Base-by-base conservation (phyloP, 2,888 invertebrate genomes). In the Fabriciana adippe region DNA sequence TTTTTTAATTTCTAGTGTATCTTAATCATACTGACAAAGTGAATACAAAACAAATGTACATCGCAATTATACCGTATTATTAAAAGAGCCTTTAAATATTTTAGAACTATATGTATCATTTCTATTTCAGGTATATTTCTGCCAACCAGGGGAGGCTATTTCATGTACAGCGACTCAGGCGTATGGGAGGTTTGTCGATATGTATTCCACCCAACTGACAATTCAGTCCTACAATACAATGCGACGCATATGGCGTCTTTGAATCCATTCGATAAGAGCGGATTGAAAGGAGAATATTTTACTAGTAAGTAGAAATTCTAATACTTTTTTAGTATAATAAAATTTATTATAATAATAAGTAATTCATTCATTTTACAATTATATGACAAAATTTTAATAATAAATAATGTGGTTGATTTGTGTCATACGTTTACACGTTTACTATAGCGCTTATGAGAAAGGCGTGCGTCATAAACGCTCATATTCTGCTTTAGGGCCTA, bases 111-210 rank as follows among this genome's bases (percentile, higher is more conserved):
- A 51, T n/a, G 8, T n/a, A 51, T 8, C 2, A 50, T 50, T 62
- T 71, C 35, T 80, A 61, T 74, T 85, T 79, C 84, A 94, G 94
- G 94, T 78, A 93, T 94, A 73, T 93, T 90, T 78, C 88, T 95
- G 70, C 92, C 92, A 0, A 86, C 89, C 61, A 93, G 92, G 35
- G 89, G 93, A 13, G 77, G 94, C 66, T 95, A 94, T 77, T 94
- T 96, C 66, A 85, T 95, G 79, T 93, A 93, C 76, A 95, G 95
- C 73, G 93, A 96, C 77, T 94, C 95, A 3, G 96, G 96, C 0
- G 86, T 96, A 8, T 96, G 96, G 96, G 93, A 93, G 78, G 93
- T 93, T 62, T 95, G 95, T 80, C 85, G 94, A 64, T 82, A 86
- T 51, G 89, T 93, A 64, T 87, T 88, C 73, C 79, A 83, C 62